Evolutionary conservation across 2,888 invertebrate species (phyloP).

Genomic region (Cordilura impudica): DNA sequence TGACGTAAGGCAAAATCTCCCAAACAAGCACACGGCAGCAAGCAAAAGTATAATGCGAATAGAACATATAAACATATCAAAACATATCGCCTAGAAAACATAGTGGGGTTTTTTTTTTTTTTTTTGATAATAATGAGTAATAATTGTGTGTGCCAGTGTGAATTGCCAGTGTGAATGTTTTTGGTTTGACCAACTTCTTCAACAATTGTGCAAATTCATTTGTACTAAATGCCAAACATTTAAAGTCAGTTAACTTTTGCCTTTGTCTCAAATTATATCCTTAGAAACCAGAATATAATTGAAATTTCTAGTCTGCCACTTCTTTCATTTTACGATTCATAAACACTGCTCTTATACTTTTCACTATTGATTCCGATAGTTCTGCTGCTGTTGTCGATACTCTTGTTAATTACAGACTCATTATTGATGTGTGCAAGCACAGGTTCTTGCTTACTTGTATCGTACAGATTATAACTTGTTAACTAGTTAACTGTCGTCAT

Average conservation of each 20-base stretch:
- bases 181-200: too few species aligned
- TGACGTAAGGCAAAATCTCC: slow-evolving; percentile 63
- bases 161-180: too few species aligned
- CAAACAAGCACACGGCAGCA: background rate
- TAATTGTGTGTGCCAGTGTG: too few species aligned
- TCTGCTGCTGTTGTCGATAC: background rate
- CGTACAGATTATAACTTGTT: slow-evolving; percentile 13
- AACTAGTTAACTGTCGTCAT: slow-evolving; percentile 12
- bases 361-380: too few species aligned
- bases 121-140: too few species aligned
- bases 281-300: too few species aligned
- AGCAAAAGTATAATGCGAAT: background rate
- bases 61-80: background rate
- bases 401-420: background rate
- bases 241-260: too few species aligned
- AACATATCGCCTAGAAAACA: background rate
- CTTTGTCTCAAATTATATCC: too few species aligned
- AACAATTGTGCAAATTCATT: too few species aligned
- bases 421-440: background rate
- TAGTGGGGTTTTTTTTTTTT: too few species aligned
- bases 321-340: background rate
- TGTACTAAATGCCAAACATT: too few species aligned
- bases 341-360: background rate
- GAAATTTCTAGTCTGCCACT: too few species aligned
- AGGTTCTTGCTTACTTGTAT: background rate